phyloP scores from a whole-genome alignment of 2,888 invertebrate species.

The Macrostomum cliftonense region DNA sequence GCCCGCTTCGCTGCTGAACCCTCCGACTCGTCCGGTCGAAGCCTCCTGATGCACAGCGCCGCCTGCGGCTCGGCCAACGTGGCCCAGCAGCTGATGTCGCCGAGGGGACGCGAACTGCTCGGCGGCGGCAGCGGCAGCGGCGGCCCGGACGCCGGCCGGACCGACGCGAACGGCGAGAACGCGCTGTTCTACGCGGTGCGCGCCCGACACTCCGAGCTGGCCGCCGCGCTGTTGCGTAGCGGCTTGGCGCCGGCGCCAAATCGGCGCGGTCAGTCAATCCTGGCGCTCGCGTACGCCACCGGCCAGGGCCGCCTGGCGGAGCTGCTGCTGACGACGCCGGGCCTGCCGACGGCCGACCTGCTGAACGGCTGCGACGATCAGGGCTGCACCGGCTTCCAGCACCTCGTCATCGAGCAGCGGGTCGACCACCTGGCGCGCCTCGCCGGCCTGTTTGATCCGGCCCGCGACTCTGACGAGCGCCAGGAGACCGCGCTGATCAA shows the following conservation, averaged over 20 bases:
- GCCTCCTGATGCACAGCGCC: neutral
- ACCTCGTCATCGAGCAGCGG: neutral
- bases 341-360: neutral
- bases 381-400: neutral
- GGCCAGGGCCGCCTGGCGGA: neutral
- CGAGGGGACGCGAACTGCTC: neutral
- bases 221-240: neutral
- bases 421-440: neutral
- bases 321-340: neutral
- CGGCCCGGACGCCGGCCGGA: neutral
- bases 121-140: no score
- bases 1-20: neutral
- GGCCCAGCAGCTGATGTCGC: neutral
- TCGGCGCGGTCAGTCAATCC: neutral
- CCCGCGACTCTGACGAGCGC: neutral
- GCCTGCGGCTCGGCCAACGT: neutral
- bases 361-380: neutral
- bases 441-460: neutral
- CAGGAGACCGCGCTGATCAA: neutral
- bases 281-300: neutral
- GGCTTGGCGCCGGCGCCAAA: neutral
- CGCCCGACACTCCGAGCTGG: neutral
- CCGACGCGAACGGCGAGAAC: neutral
- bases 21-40: neutral
- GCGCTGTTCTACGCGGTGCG: neutral